These are phyloP conservation scores for Rhadinocentrus ornatus DNA, from an alignment of 2,797 vertebrate genomes.

Conservation along the genomic window DNA sequence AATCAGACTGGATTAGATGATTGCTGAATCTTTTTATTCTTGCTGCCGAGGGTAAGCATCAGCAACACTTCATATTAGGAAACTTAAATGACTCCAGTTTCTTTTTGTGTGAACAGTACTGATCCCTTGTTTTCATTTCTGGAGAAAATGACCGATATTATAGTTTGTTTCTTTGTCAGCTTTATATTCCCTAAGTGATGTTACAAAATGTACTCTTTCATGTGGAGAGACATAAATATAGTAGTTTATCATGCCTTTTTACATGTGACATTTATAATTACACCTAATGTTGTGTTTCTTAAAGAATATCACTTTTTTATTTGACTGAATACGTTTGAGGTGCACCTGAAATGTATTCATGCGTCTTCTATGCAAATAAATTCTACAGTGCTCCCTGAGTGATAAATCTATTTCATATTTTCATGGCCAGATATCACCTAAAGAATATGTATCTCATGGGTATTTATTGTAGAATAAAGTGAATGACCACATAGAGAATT, in stretches of 20 bases:
- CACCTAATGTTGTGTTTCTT: background rate
- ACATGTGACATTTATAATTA: too few relatives aligned
- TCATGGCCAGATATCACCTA: background rate
- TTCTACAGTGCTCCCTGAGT: background rate
- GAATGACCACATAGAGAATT: background rate
- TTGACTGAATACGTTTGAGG: background rate
- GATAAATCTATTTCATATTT: background rate
- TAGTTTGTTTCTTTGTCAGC: constrained; percentile 19
- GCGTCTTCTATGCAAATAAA: background rate
- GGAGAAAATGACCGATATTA: constrained; percentile 50
- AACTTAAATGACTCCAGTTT: constrained; percentile 50
- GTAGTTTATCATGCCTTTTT: background rate
- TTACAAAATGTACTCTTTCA: background rate
- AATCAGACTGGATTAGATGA: constrained; percentile 66
- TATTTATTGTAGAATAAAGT: background rate
- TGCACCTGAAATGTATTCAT: background rate
- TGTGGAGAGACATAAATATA: background rate
- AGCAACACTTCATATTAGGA: constrained; percentile 38
- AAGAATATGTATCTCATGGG: background rate
- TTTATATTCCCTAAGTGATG: background rate
- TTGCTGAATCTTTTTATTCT: constrained; percentile 50
- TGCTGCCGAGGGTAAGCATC: constrained; percentile 45
- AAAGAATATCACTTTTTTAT: background rate
- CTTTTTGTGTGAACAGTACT: constrained; percentile 51
- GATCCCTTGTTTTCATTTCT: constrained; percentile 45